Percentiles rank a stretch among this genome's conserved stretches.
Conservation (phyloP, 2,888 invertebrate genomes). For the Blomia tropicalis region DNA sequence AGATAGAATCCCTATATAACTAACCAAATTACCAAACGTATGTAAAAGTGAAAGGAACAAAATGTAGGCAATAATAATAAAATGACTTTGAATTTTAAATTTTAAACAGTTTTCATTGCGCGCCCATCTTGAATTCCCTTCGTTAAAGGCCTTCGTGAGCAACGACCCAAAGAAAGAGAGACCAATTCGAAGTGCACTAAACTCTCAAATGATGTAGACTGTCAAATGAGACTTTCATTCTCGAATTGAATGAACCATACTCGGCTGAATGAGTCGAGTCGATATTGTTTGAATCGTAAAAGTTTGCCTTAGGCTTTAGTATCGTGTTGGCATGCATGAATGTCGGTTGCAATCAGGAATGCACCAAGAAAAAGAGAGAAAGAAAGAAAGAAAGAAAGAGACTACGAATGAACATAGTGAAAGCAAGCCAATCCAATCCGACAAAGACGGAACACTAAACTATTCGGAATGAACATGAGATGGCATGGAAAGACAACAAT, state of each 20-base stretch:
- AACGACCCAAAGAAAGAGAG: too few relatives aligned
- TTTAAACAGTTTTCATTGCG: conserved; percentile 10
- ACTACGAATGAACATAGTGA: too few relatives aligned
- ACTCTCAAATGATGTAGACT: background rate
- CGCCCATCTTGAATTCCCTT: too few relatives aligned
- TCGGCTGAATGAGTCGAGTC: background rate
- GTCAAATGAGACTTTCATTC: background rate
- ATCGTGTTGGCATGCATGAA: background rate
- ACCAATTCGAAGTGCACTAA: background rate
- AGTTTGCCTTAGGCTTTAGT: background rate
- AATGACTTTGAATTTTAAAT: background rate
- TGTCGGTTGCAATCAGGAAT: background rate
- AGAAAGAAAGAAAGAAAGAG: too few relatives aligned
- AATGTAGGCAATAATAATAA: background rate
- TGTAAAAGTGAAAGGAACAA: too few relatives aligned
- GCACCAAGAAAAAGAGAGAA: too few relatives aligned
- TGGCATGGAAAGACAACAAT: conserved; percentile 12
- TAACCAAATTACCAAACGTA: conserved; percentile 14
- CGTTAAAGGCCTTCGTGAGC: too few relatives aligned
- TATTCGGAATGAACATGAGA: background rate
- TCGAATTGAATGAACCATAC: too few relatives aligned
- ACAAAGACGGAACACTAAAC: background rate
- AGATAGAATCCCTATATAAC: too few relatives aligned
- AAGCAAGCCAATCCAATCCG: background rate
- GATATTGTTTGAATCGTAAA: conserved; percentile 11